Base-by-base conservation (phyloP, 2,113 vertebrate genomes). In the Seriola quinqueradiata region DNA sequence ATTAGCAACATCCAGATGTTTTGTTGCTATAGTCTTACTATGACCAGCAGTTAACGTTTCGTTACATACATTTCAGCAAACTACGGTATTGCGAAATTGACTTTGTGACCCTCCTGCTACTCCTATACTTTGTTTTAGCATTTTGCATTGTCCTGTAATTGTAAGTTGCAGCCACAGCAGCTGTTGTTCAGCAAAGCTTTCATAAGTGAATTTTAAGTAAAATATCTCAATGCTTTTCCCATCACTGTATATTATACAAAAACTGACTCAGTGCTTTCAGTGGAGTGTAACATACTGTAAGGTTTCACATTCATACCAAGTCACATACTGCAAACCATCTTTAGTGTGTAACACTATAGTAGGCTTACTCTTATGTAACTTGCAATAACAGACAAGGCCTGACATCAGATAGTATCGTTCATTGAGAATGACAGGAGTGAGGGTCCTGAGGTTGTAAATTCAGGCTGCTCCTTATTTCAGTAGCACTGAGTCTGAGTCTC, bases 381-480 rank as follows among this genome's bases (percentile, higher is more conserved):
- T 11, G 21, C 13, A 16, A 67, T 19, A 23, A 63, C 14, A 73
- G 28, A 58, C 34, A 17, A 69, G 23, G 46, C 14, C 42, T 34
- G 16, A 70, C 48, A 70, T 67, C 74, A 78, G 68, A 55, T 25
- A 32, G 44, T 60, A n/a, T 11, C 14, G 13, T 32, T 38, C 25
- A 69, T 9, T 48, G 42, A 75, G 64, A 57, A 8, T 48, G 79
- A 82, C 42, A 48, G 48, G 8, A 46, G 82, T 4, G 8, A 66
- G 21, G 19, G 38, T 52, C 71, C 17, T n/a, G 25, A 46, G 38
- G 34, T 60, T 58, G 42, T 44, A 55, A 52, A 69, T 72, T 17
- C 34, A 54, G 28, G 21, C n/a, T 48, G 25, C 28, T 59, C 75
- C 36, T 32, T 58, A 19, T 73, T 77, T 28, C 72, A 71, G 50